These are phyloP conservation scores for Nemopilema nomurai DNA, from an alignment of 30 jellyfish, hydroid and myxozoan species.

Conservation along the genomic window DNA sequence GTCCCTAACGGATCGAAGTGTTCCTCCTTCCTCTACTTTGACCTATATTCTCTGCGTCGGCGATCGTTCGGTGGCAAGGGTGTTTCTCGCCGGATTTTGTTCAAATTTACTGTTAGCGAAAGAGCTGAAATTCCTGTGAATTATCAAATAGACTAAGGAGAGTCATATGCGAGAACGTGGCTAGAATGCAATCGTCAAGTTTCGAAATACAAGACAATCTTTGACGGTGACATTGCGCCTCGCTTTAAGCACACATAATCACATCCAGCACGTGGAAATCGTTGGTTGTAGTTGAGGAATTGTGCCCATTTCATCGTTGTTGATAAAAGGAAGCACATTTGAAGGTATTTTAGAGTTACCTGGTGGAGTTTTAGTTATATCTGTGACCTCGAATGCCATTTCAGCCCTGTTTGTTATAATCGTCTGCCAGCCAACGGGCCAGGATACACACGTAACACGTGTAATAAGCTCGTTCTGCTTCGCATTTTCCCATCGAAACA, in stretches of 20 bases:
- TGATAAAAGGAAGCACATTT: not conserved
- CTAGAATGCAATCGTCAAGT: not conserved
- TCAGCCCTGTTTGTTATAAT: not conserved
- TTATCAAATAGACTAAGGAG: not conserved
- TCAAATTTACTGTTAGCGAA: not conserved
- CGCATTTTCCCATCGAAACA: not conserved
- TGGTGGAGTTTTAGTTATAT: not conserved
- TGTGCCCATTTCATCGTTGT: not conserved
- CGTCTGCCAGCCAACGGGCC: not conserved
- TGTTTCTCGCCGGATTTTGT: slow-evolving; percentile 12
- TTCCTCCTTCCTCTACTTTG: slow-evolving; percentile 66
- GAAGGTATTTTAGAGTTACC: not conserved
- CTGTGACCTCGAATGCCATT: not conserved
- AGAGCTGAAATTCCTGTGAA: not conserved
- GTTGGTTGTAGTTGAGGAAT: not conserved
- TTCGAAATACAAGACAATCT: not conserved
- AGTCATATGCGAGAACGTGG: not conserved
- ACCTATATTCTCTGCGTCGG: slow-evolving; percentile 61
- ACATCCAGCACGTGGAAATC: slow-evolving; percentile 15
- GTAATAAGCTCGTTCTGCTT: not conserved
- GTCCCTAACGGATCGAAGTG: slow-evolving; percentile 50
- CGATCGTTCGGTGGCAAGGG: slow-evolving; percentile 48
- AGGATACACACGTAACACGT: not conserved
- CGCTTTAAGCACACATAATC: not conserved
- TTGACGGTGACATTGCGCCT: not conserved